phyloP scores from a whole-genome alignment of 64 coral and sea anemone genomes.

The Stylophora pistillata region DNA sequence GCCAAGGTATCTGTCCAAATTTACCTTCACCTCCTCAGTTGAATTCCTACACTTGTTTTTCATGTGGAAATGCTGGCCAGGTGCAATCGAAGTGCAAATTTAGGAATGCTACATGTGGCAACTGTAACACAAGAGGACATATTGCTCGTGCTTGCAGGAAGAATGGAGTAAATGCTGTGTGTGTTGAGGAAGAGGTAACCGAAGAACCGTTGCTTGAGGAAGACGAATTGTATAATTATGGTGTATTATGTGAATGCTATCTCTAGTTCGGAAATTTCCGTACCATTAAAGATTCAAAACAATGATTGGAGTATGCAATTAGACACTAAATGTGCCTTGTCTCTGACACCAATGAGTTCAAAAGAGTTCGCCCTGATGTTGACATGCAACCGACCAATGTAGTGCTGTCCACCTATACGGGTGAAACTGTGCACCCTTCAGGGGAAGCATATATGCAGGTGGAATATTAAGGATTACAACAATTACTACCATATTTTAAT shows the following conservation, averaged over 20 bases:
- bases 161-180: slow-evolving; percentile 30
- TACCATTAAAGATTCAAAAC: slow-evolving; percentile 47
- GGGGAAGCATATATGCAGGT: slow-evolving; percentile 49
- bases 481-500: slow-evolving; percentile 7
- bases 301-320: slow-evolving; percentile 54
- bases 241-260: slow-evolving; percentile 29
- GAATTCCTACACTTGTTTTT: slow-evolving; percentile 57
- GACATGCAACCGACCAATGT: slow-evolving; percentile 45
- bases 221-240: not conserved
- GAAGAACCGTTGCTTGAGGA: not conserved
- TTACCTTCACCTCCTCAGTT: not conserved
- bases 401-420: slow-evolving; percentile 45
- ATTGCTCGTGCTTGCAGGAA: slow-evolving; percentile 45
- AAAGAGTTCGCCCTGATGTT: slow-evolving; percentile 53
- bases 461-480: slow-evolving; percentile 25
- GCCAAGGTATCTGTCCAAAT: not conserved
- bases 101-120: too few relatives aligned
- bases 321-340: slow-evolving; percentile 70
- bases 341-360: slow-evolving; percentile 22
- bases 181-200: not conserved
- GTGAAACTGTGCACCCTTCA: slow-evolving; percentile 53
- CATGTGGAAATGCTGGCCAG: slow-evolving; percentile 57
- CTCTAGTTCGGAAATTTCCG: slow-evolving; percentile 65
- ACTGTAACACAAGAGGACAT: slow-evolving; percentile 46
- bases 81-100: not conserved